These are phyloP conservation scores for Rhinopomastus cyanomelas DNA, from an alignment of 2,113 vertebrate genomes.

Conservation along the genomic window DNA sequence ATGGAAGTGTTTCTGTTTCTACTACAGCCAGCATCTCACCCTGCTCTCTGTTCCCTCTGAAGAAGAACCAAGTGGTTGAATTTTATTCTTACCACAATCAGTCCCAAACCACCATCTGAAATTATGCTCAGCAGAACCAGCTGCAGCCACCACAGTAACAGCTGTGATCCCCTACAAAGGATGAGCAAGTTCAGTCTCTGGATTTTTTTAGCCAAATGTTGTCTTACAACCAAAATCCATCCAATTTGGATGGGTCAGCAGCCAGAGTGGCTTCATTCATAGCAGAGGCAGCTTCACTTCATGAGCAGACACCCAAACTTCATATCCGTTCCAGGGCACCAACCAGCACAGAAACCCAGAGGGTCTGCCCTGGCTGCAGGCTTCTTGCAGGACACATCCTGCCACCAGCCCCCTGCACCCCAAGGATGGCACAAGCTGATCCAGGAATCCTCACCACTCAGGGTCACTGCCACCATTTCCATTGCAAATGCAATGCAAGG, in stretches of 20 bases:
- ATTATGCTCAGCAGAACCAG: not conserved
- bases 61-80: not conserved
- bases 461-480: not conserved
- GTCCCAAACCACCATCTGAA: slow-evolving; percentile 20
- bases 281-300: fast-evolving
- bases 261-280: not conserved
- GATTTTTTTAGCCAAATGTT: not conserved
- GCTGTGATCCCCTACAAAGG: not conserved
- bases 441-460: not conserved
- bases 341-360: not conserved
- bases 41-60: not conserved
- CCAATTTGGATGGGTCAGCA: not conserved
- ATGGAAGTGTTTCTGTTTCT: not conserved
- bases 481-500: no score
- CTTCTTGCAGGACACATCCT: not conserved
- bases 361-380: not conserved
- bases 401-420: not conserved
- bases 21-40: not conserved
- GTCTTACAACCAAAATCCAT: not conserved
- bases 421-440: not conserved
- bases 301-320: not conserved
- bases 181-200: fast-evolving
- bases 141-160: not conserved
- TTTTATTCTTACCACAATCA: slow-evolving; percentile 24
- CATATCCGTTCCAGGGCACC: not conserved